Evolutionary conservation across 2,797 vertebrate species (phyloP).

Genomic region (Champsocephalus gunnari): DNA sequence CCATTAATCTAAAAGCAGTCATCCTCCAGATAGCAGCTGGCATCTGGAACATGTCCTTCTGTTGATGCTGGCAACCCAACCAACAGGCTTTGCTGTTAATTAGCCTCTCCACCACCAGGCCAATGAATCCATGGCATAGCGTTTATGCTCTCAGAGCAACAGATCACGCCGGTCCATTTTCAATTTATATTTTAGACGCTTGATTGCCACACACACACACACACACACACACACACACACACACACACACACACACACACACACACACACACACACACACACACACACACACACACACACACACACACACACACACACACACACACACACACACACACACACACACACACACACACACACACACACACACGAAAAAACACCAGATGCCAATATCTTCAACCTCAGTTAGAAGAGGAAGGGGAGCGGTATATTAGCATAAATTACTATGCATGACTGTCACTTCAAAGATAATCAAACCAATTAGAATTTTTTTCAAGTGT

Average conservation of each 20-base stretch:
- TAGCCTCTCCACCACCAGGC: slow-evolving; percentile 58
- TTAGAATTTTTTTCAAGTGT: slow-evolving; percentile 76
- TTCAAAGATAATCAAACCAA: slow-evolving; percentile 82
- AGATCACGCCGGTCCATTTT: slow-evolving; percentile 61
- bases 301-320: too few species aligned
- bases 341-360: too few species aligned
- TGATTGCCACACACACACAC: slow-evolving; percentile 31
- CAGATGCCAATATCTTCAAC: slow-evolving; percentile 62
- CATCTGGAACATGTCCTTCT: slow-evolving; percentile 68
- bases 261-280: slow-evolving; percentile 11
- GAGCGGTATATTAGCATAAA: slow-evolving; percentile 74
- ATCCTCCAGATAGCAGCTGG: slow-evolving; percentile 69
- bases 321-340: too few species aligned
- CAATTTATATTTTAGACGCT: slow-evolving; percentile 47
- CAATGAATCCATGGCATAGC: slow-evolving; percentile 48
- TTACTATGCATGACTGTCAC: slow-evolving; percentile 78
- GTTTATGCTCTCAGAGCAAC: slow-evolving; percentile 53
- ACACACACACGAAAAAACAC: slow-evolving; percentile 20
- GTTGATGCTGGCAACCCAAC: slow-evolving; percentile 62
- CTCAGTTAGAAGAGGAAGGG: slow-evolving; percentile 46
- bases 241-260: slow-evolving; percentile 25
- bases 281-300: too few species aligned
- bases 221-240: slow-evolving; percentile 25
- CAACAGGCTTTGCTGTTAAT: slow-evolving; percentile 63
- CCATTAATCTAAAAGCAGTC: slow-evolving; percentile 68